Evolutionary conservation across 2,797 vertebrate genomes (phyloP), one percentile per base, ranked within the genome.

Genomic region (Martes flavigula): DNA sequence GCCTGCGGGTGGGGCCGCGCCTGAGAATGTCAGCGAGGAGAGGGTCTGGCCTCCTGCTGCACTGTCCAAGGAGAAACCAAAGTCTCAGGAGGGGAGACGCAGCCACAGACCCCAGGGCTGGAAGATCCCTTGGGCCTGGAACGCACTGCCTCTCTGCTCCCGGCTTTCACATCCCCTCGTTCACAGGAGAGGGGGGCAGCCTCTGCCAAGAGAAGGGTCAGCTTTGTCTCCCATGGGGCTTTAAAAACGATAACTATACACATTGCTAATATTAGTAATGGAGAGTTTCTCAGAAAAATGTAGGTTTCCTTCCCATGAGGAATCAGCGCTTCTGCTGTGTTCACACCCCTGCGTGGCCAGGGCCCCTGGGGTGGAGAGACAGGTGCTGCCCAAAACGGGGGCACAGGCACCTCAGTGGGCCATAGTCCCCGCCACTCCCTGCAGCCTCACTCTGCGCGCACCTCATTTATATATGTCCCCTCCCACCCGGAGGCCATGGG

Each of bases 231-330:
- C 21, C 5, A 0, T 8, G n/a, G 38, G 30, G 20, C 75, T 87
- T 92, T 58, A 73, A 89, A 82, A 85, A 83, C 0, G 5, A 30
- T 64, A 62, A 62, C 60, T 51, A 56, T 93, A 70, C 30, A 60
- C 43, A 15, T 43, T 75, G 48, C 91, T 94, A 43, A 70, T 77
- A 66, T 81, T 78, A 93, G 84, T 25, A 27, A 64, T 77, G 84
- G 58, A 79, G 94, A 27, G 48, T 78, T 87, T 82, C 94, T 68
- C 75, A 5, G 88, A 30, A 72, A 86, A 92, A 48, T 23, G 30
- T 35, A 56, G 40, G n/a, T 87, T 91, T 96, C 51, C 62, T 83
- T 94, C 66, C 86, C 86, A 64, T 58, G 35, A 90, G 88, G 81
- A 46, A 35, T 43, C 64, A 21, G 94, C n/a, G 21, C 12, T 10